These are phyloP conservation scores for Hydrozoanthus tunicans DNA, from an alignment of 64 coral and sea anemone genomes.

Conservation along the genomic window DNA sequence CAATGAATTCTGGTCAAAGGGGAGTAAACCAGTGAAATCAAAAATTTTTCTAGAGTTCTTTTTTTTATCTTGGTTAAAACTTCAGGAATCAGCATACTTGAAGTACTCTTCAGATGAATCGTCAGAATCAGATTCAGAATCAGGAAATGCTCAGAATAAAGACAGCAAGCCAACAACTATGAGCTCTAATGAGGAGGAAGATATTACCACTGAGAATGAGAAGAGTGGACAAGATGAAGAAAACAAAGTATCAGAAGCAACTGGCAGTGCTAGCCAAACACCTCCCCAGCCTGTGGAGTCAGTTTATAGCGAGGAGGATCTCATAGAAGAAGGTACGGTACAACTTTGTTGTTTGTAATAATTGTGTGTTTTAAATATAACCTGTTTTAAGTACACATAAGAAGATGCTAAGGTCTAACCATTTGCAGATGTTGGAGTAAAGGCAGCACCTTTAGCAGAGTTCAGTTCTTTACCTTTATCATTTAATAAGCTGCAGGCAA, in stretches of 20 bases:
- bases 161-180: not conserved
- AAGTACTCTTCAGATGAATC: conserved; percentile 55
- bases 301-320: conserved; percentile 90
- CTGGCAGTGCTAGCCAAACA: not conserved
- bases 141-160: not conserved
- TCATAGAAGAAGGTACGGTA: conserved; percentile 75
- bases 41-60: no score
- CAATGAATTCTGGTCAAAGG: no score
- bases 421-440: no score
- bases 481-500: no score
- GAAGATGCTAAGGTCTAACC: no score
- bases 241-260: not conserved
- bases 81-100: conserved; percentile 63
- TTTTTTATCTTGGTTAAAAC: not conserved
- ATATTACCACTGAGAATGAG: not conserved
- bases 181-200: not conserved
- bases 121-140: conserved; percentile 62
- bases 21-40: no score
- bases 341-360: not conserved
- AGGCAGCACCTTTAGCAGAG: no score
- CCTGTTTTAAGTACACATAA: not conserved
- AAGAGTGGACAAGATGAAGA: conserved; percentile 45
- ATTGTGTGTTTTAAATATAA: not conserved
- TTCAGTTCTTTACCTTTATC: no score
- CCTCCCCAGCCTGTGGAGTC: conserved; percentile 10